Conservation (phyloP, 2,113 vertebrate species). For the Sisor rabdophorus region DNA sequence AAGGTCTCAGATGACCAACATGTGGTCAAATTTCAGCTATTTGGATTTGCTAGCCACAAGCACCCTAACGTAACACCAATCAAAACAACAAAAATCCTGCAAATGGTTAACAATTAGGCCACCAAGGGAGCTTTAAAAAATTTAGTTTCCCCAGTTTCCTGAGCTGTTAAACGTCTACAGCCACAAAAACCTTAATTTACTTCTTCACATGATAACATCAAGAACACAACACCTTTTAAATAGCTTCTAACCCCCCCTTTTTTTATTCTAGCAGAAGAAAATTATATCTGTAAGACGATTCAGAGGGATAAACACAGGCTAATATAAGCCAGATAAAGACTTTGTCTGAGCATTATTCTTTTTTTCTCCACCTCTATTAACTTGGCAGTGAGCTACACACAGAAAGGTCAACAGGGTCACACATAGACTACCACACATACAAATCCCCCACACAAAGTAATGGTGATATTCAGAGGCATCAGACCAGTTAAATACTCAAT, state of each 20-base stretch:
- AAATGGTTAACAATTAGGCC: not conserved
- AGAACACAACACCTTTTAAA: slow-evolving; percentile 21
- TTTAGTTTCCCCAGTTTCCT: not conserved
- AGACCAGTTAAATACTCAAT: slow-evolving; percentile 32
- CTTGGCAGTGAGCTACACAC: slow-evolving; percentile 13
- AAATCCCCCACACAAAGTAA: not conserved
- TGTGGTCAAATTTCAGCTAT: no score
- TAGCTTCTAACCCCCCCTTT: slow-evolving; percentile 4
- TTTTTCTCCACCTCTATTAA: slow-evolving; percentile 13
- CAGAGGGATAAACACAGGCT: slow-evolving; percentile 24
- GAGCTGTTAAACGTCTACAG: not conserved
- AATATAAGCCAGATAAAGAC: slow-evolving; percentile 28
- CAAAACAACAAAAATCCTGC: no score
- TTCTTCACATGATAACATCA: slow-evolving; percentile 11
- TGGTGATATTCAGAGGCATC: slow-evolving; percentile 8
- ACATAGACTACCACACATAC: not conserved
- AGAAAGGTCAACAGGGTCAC: slow-evolving; percentile 14
- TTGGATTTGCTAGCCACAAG: no score
- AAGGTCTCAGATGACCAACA: no score
- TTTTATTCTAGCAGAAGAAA: slow-evolving; percentile 8
- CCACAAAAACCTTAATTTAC: slow-evolving; percentile 24
- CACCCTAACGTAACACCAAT: no score
- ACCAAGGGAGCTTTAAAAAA: not conserved
- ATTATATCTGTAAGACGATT: slow-evolving; percentile 20
- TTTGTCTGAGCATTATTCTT: slow-evolving; percentile 8